Conservation (phyloP, 1,140 invertebrate species). For the Drosophila setifemur region DNA sequence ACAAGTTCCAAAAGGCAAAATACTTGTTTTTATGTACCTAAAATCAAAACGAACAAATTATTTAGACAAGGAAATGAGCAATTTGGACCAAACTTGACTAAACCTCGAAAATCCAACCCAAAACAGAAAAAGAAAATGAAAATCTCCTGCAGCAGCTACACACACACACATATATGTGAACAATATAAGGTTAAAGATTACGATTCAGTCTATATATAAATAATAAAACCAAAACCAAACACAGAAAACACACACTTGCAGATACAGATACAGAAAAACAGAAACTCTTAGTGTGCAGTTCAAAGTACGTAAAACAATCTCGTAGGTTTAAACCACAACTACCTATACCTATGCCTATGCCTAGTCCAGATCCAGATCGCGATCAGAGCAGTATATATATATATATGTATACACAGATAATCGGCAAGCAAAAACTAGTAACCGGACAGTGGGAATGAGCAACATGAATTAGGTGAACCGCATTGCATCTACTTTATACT, state of each 20-base stretch:
- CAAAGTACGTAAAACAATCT: slow-evolving; percentile 22
- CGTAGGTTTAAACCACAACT: slow-evolving; percentile 40
- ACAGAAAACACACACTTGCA: slow-evolving; percentile 8
- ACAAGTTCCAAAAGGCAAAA: slow-evolving; percentile 39
- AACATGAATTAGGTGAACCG: slow-evolving; percentile 13
- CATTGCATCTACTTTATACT: slow-evolving; percentile 39
- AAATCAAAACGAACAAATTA: neutral
- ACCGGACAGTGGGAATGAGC: slow-evolving; percentile 7
- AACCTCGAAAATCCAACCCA: too few relatives aligned
- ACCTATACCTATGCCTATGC: slow-evolving; percentile 14
- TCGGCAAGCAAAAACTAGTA: neutral
- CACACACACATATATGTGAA: slow-evolving; percentile 1
- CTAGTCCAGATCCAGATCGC: slow-evolving; percentile 10
- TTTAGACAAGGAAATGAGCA: slow-evolving; percentile 52
- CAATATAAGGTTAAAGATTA: neutral
- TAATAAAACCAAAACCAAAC: slow-evolving; percentile 10
- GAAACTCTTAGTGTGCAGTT: slow-evolving; percentile 23
- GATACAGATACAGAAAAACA: neutral
- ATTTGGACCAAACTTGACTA: slow-evolving; percentile 78
- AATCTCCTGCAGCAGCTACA: neutral
- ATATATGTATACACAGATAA: neutral
- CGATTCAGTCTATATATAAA: slow-evolving; percentile 26
- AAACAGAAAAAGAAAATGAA: too few relatives aligned
- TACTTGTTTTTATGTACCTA: slow-evolving; percentile 49
- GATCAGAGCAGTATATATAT: slow-evolving; percentile 15